phyloP scores from a whole-genome alignment of 2,113 vertebrate species.

The rat (Rattus norvegicus) region GRCr8 NC_086031.1:81571501-81572000 shows the following conservation, averaged over 20 bases:
- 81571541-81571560: background rate
- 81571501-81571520: accelerated
- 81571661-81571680: background rate
- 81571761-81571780: background rate
- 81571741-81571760: background rate
- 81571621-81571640: background rate
- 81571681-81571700: background rate
- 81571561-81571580: background rate
- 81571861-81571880: background rate
- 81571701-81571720: background rate
- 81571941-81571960: background rate
- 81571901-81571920: background rate
- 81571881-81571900: background rate
- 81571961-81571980: background rate
- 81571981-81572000: background rate
- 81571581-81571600: background rate
- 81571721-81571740: background rate
- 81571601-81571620: background rate
- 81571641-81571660: background rate
- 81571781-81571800: background rate
- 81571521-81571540: background rate
- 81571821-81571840: background rate
- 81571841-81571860: background rate
- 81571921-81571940: too few species aligned
- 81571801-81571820: background rate